phyloP scores from a whole-genome alignment of 2,888 invertebrate genomes.

The Odontocerum albicorne region DNA sequence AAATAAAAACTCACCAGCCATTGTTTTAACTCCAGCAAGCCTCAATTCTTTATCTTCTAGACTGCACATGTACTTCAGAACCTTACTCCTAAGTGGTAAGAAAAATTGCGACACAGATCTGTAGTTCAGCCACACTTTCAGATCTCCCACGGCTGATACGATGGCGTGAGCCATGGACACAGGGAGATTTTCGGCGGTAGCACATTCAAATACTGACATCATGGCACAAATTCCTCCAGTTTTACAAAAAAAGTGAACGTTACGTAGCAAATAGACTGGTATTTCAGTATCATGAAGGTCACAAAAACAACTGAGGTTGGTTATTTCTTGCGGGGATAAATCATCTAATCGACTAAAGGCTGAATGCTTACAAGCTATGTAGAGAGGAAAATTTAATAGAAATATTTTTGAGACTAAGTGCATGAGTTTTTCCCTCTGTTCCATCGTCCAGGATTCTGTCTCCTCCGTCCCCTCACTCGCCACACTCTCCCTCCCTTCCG shows the following conservation, averaged over 20 bases:
- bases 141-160: constrained; percentile 88
- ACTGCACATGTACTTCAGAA: constrained; percentile 91
- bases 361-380: constrained; percentile 85
- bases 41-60: constrained; percentile 89
- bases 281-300: constrained; percentile 94
- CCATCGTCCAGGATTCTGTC: constrained; percentile 68
- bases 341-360: constrained; percentile 81
- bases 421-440: constrained; percentile 86
- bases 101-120: constrained; percentile 86
- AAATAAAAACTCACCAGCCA: constrained; percentile 82
- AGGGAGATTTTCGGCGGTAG: constrained; percentile 73
- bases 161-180: constrained; percentile 90
- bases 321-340: constrained; percentile 81
- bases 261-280: constrained; percentile 84
- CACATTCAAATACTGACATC: constrained; percentile 81
- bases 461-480: constrained; percentile 41
- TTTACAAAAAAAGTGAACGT: constrained; percentile 93
- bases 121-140: constrained; percentile 92
- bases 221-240: constrained; percentile 86
- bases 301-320: constrained; percentile 77
- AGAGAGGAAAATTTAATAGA: constrained; percentile 85
- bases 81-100: constrained; percentile 83
- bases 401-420: constrained; percentile 87
- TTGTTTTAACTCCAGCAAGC: constrained; percentile 84
- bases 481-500: constrained; percentile 29